phyloP scores from a whole-genome alignment of 2,888 invertebrate genomes.

The Phorcus lineatus region DNA sequence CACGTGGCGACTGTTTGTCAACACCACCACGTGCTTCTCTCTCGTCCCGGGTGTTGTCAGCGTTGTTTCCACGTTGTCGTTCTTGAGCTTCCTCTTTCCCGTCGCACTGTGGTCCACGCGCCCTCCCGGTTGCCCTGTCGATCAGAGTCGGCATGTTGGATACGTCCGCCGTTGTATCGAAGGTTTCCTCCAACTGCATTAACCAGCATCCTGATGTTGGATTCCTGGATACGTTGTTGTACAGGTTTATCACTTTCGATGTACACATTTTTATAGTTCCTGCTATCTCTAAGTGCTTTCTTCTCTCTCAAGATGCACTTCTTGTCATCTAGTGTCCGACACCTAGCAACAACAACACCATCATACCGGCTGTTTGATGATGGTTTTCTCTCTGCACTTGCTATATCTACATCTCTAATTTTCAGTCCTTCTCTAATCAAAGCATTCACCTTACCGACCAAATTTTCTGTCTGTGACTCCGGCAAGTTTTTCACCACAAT shows the following conservation, averaged over 20 bases:
- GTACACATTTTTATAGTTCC: background rate
- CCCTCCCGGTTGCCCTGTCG: background rate
- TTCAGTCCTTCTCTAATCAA: background rate
- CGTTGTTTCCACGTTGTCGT: too few relatives aligned
- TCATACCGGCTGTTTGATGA: background rate
- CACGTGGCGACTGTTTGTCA: background rate
- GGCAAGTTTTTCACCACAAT: background rate
- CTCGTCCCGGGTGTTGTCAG: too few relatives aligned
- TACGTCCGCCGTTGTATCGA: too few relatives aligned
- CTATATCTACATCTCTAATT: background rate
- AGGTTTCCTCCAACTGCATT: too few relatives aligned
- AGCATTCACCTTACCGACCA: background rate
- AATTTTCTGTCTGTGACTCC: background rate
- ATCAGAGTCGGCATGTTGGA: background rate
- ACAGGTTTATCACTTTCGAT: background rate
- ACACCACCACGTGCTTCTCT: background rate
- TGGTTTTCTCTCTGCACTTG: background rate
- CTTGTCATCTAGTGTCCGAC: background rate
- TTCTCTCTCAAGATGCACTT: background rate
- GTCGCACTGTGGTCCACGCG: too few relatives aligned
- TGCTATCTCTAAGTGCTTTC: background rate
- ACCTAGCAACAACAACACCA: background rate
- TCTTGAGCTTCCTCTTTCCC: too few relatives aligned
- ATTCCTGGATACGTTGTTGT: background rate
- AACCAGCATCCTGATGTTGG: background rate